Evolutionary conservation across 2,797 vertebrate genomes (phyloP).

Genomic region (Zenarchopterus dispar): DNA sequence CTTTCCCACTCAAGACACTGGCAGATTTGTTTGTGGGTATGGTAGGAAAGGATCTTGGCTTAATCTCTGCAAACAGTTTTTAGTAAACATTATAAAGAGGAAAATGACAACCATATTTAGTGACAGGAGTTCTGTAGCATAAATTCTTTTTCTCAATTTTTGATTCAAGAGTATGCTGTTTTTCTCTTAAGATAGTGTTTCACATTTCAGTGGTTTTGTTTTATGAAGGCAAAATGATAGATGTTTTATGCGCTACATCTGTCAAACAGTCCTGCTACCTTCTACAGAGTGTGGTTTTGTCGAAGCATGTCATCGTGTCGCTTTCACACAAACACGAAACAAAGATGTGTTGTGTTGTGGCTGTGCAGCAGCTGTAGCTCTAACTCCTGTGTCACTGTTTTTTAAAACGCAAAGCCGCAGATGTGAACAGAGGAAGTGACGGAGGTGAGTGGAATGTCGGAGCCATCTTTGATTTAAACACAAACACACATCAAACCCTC

Average conservation of each 20-base stretch:
- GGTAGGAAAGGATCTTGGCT: no score
- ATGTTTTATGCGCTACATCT: background rate
- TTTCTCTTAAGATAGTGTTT: background rate
- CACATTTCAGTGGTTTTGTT: background rate
- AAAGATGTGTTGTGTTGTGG: conserved; percentile 36
- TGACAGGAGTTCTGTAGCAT: no score
- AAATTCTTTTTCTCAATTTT: background rate
- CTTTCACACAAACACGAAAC: conserved; percentile 3
- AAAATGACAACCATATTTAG: no score
- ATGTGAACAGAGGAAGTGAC: conserved; percentile 96
- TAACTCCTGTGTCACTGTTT: conserved; percentile 73
- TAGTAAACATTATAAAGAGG: no score
- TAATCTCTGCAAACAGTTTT: no score
- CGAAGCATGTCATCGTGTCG: background rate
- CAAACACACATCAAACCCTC: conserved; percentile 14
- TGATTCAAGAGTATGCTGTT: background rate
- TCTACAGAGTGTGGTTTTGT: conserved; percentile 25
- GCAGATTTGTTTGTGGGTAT: no score
- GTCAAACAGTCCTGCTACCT: background rate
- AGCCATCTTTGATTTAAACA: conserved; percentile 54
- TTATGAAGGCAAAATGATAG: background rate
- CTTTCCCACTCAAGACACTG: no score
- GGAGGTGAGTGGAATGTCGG: conserved; percentile 92
- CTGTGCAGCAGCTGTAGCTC: conserved; percentile 63
- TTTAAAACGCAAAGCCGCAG: conserved; percentile 84